phyloP scores from a whole-genome alignment of 2,797 vertebrate species.

The Anguilla marmorata region DNA sequence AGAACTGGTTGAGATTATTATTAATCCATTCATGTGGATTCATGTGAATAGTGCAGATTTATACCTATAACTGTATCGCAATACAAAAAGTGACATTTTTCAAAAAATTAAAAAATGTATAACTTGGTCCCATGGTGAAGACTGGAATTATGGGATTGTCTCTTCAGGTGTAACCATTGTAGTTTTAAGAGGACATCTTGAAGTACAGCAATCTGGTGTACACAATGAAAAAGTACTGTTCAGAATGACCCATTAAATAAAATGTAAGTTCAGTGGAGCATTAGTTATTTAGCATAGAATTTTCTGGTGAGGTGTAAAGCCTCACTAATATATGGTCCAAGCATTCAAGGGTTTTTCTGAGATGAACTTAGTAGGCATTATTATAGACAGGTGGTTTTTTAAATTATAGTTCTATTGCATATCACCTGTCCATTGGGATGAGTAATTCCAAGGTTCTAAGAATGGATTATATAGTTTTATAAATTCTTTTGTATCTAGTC shows the following conservation, averaged over 20 bases:
- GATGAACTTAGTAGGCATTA: neutral
- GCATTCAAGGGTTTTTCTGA: neutral
- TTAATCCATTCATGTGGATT: constrained; percentile 9
- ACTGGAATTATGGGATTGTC: neutral
- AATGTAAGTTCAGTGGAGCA: neutral
- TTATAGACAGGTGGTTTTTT: neutral
- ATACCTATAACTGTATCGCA: constrained; percentile 43
- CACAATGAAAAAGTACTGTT: neutral
- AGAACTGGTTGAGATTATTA: neutral
- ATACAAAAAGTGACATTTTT: neutral
- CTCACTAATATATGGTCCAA: neutral
- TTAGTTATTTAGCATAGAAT: neutral
- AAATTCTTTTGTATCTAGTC: constrained; percentile 33
- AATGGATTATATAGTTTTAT: constrained; percentile 14
- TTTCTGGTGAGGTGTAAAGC: neutral
- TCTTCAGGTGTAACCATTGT: neutral
- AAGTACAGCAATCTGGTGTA: neutral
- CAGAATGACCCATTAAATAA: neutral
- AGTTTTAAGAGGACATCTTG: neutral
- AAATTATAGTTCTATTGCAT: neutral
- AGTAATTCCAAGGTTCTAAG: neutral
- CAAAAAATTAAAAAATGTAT: too few relatives aligned
- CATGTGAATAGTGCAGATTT: constrained; percentile 16
- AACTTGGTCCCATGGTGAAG: neutral
- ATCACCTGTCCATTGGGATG: neutral